Percentiles rank a stretch among this genome's conserved stretches.
phyloP scores from a whole-genome alignment of 2,113 vertebrate genomes.

The Tapirus terrestris region DNA sequence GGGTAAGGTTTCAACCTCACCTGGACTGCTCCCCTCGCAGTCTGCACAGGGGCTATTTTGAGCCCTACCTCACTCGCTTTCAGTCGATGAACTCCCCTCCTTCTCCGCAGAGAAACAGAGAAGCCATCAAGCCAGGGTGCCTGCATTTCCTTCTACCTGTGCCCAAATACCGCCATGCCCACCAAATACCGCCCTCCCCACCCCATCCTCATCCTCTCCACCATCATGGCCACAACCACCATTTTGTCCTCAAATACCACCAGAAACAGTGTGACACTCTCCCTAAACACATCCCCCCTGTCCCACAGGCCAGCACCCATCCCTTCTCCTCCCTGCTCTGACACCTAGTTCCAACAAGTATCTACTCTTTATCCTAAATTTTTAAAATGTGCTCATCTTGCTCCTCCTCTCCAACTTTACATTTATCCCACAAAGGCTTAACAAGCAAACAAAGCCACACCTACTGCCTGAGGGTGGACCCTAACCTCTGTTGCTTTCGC shows the following conservation, averaged over 20 bases:
- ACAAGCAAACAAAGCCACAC: not conserved
- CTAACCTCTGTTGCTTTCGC: not conserved
- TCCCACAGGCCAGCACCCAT: not conserved
- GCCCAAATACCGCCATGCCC: not conserved
- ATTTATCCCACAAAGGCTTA: not conserved
- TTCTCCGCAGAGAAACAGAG: not conserved
- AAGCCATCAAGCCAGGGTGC: not conserved
- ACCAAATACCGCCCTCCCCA: no score
- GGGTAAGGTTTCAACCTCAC: not conserved
- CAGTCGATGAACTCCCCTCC: not conserved
- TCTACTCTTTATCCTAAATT: not conserved
- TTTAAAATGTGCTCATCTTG: not conserved
- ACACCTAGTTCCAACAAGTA: not conserved
- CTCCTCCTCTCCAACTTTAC: not conserved
- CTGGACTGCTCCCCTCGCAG: accelerated
- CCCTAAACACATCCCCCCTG: not conserved
- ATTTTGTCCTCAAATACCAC: not conserved
- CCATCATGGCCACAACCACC: not conserved
- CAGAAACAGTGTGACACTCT: not conserved
- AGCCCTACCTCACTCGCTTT: not conserved
- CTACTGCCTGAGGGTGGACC: not conserved
- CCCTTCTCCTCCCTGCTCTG: not conserved
- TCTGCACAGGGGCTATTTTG: not conserved
- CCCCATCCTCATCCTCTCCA: not conserved
- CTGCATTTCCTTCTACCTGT: not conserved